Base-by-base conservation (phyloP, 2,888 invertebrate species). In the Ariolimax columbianus region DNA sequence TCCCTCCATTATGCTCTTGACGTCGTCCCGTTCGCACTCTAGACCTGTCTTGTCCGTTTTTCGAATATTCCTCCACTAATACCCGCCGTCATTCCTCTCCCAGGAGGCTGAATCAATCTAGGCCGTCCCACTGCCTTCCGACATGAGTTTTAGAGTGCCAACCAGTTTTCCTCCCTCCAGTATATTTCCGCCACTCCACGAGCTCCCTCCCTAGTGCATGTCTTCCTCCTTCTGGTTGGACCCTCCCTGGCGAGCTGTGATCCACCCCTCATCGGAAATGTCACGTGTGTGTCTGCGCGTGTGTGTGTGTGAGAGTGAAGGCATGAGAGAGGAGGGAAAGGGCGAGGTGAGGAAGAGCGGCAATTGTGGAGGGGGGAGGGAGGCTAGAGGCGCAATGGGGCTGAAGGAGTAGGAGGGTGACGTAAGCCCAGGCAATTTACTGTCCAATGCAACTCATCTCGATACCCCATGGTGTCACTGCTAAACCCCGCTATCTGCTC, bases 371-470 rank as follows among this genome's bases (percentile, higher is more conserved):
- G n/a, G n/a, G n/a, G n/a, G n/a, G n/a, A n/a, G n/a, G n/a, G n/a
- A n/a, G n/a, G n/a, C n/a, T n/a, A n/a, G n/a, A n/a, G n/a, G n/a
- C n/a, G n/a, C n/a, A n/a, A n/a, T n/a, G n/a, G n/a, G n/a, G n/a
- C n/a, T n/a, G n/a, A n/a, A n/a, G 51, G 4, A 19, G 75, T 19
- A 51, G 75, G 51, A 75, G 33, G 33, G 33, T 75, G 75, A 75
- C 75, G 75, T 51, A 75, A 75, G 75, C 75, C 75, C 30, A 51
- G 75, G 51, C 75, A 75, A 75, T 75, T 75, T 75, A 75, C 51
- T 75, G 75, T 75, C 75, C 75, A 75, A 36, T 75, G 51, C 75
- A 33, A 51, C 51, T 75, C 75, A 75, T 75, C 75, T 75, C 51
- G 75, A 75, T 75, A 51, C 51, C 51, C 19, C 2, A 33, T 30